phyloP scores from a whole-genome alignment of 1,140 invertebrate genomes.

The Caligus rogercresseyi region DNA sequence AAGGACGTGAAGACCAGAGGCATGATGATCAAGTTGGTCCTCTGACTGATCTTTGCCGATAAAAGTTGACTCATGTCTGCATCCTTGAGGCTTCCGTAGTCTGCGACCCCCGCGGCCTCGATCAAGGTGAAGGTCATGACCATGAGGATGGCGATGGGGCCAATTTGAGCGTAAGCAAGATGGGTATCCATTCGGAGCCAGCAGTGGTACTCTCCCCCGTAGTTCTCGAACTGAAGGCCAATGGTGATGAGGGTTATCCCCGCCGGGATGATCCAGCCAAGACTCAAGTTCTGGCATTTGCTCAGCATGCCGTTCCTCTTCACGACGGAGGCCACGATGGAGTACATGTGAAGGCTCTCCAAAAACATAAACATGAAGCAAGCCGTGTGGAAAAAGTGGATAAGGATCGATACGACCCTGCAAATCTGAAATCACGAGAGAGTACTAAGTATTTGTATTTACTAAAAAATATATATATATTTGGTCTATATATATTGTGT shows the following conservation, averaged over 20 bases:
- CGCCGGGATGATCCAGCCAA: constrained; percentile 27
- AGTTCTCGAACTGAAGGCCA: constrained; percentile 26
- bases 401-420: constrained; percentile 25
- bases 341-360: constrained; percentile 28
- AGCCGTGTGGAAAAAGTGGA: constrained; percentile 29
- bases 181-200: constrained; percentile 27
- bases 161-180: constrained; percentile 24
- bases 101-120: constrained; percentile 27
- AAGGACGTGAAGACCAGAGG: constrained; percentile 26
- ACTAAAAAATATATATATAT: constrained; percentile 11
- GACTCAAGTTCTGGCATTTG: constrained; percentile 26
- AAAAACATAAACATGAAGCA: constrained; percentile 29
- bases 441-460: constrained; percentile 2
- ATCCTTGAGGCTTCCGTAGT: constrained; percentile 26
- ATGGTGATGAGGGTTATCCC: constrained; percentile 25
- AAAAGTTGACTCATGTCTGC: constrained; percentile 13
- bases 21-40: constrained; percentile 27
- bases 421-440: constrained; percentile 23
- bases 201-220: constrained; percentile 28
- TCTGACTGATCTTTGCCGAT: constrained; percentile 26
- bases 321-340: constrained; percentile 27
- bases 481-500: too few relatives aligned
- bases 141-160: constrained; percentile 25
- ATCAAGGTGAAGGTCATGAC: constrained; percentile 27
- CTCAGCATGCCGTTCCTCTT: constrained; percentile 27